These are phyloP conservation scores for Chiroxiphia lanceolata DNA, from an alignment of 2,797 vertebrate species.

Conservation along the genomic window DNA sequence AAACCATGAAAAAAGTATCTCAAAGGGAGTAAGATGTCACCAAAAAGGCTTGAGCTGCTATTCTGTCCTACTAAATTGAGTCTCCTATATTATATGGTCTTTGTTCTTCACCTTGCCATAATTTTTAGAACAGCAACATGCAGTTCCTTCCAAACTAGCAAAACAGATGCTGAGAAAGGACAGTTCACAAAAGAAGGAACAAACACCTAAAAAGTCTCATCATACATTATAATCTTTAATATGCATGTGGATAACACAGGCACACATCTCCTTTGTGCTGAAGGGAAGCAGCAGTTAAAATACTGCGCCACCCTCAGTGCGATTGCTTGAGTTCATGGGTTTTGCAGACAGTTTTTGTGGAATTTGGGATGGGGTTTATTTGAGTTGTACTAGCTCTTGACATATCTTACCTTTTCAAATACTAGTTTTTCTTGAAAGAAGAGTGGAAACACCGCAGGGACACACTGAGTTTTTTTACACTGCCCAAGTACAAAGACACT, in stretches of 20 bases:
- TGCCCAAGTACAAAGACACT: slow-evolving; percentile 89
- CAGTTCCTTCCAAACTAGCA: not conserved
- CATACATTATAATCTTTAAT: not conserved
- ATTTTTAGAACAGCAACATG: slow-evolving; percentile 9
- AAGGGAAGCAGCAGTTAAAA: not conserved
- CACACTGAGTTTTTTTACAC: slow-evolving; percentile 83
- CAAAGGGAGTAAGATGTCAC: slow-evolving; percentile 43
- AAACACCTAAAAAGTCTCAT: not conserved
- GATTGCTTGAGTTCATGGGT: not conserved
- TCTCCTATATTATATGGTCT: not conserved
- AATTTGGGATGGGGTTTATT: not conserved
- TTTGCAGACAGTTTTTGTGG: not conserved
- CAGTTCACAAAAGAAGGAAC: not conserved
- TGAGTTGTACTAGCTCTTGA: not conserved
- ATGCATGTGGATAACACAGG: not conserved
- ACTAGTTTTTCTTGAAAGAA: slow-evolving; percentile 85
- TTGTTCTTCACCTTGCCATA: slow-evolving; percentile 2
- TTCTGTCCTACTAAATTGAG: slow-evolving; percentile 24
- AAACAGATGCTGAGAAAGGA: not conserved
- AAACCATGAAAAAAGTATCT: slow-evolving; percentile 28
- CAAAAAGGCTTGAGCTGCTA: slow-evolving; percentile 26
- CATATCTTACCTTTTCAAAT: slow-evolving; percentile 87
- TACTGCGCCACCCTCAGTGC: not conserved
- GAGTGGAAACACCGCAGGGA: slow-evolving; percentile 87
- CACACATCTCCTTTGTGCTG: not conserved